Evolutionary conservation across 1,140 invertebrate genomes (phyloP), one percentile per base, ranked within the genome.

Genomic region (Habropoda laboriosa): DNA sequence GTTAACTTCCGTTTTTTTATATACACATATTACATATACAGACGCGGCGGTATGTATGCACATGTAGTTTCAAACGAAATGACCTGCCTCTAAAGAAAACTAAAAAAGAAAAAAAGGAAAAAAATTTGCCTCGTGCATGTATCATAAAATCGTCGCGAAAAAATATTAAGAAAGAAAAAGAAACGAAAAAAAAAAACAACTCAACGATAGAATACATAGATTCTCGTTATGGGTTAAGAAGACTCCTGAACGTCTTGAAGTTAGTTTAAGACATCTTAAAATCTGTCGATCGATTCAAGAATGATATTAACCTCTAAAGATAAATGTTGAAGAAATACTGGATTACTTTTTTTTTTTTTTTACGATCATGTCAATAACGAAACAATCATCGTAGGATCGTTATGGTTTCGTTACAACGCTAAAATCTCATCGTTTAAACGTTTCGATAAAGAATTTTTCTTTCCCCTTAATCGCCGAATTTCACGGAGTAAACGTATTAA

Each of bases 1-100:
- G 18, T 83, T 71, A 76, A 63, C 47, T 83, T 80, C 42, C n/a
- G 10, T 45, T 53, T 40, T 42, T 63, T 27, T 78, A 63, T 76
- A 63, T 75, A 63, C 60, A 80, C 51, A 71, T 73, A 42, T 58
- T n/a, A n/a, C n/a, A 64, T 40, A 72, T 58, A 75, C 35, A 68
- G n/a, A 57, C 53, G 24, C 27, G 27, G 12, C 27, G 4, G 32
- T 75, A 57, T 40, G 72, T 76, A 78, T 63, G 58, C 27, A 77
- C 47, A 81, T 61, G 63, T 61, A 27, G 12, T 27, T n/a, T 45
- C 32, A 24, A 76, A 76, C 27, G 51, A 76, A 47, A 47, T 47
- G 64, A 40, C 42, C 27, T 58, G 64, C 12, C 6, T 58, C 51
- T 60, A 27, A 38, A 53, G 30, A 35, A 32, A 55, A 55, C n/a